These are phyloP conservation scores for Apistogramma diplotaenia DNA, from an alignment of 2,113 vertebrate genomes.

Conservation along the genomic window DNA sequence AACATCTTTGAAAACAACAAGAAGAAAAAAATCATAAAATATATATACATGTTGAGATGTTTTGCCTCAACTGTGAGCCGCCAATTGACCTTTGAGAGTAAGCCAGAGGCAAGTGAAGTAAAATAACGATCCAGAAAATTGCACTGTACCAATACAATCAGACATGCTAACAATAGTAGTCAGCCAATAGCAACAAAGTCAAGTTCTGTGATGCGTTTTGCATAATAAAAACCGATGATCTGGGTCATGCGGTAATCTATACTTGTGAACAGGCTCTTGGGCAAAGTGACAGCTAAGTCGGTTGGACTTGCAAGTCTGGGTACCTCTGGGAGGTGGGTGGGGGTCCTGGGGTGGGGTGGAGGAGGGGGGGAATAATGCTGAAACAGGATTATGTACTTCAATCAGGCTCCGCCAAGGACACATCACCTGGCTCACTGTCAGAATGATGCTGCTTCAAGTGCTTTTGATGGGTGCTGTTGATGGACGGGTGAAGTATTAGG, in stretches of 20 bases:
- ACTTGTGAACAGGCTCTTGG: not conserved
- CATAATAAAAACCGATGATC: not conserved
- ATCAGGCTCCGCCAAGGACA: conserved; percentile 56
- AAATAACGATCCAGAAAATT: not conserved
- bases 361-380: not conserved
- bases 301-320: conserved; percentile 18
- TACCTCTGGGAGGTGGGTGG: not conserved
- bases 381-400: conserved; percentile 65
- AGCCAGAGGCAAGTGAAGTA: not conserved
- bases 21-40: not conserved
- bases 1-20: conserved; percentile 22
- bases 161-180: not conserved
- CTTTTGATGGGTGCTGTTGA: conserved; percentile 38
- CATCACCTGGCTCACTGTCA: conserved; percentile 53
- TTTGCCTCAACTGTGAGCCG: not conserved
- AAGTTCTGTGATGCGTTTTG: not conserved
- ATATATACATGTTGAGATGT: not conserved
- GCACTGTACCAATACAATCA: not conserved
- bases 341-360: too few species aligned
- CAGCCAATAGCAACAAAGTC: not conserved
- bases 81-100: not conserved
- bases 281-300: conserved; percentile 1
- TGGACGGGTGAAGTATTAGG: conserved; percentile 34
- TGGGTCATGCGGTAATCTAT: not conserved
- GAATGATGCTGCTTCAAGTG: conserved; percentile 27